Conservation (phyloP, 2,888 invertebrate genomes). For the Eristalis intricaria region DNA sequence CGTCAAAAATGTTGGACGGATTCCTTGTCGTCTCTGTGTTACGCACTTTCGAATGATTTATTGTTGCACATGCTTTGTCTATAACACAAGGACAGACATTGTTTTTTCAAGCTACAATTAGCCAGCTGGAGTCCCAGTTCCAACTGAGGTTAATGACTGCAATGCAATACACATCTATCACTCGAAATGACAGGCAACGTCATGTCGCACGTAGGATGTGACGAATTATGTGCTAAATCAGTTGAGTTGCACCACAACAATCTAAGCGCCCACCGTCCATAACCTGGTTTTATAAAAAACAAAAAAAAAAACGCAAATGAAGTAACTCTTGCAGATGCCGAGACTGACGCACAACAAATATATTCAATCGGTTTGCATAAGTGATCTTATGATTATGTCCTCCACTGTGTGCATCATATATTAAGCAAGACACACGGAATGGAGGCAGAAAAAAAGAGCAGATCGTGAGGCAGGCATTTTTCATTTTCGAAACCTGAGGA, state of each 20-base stretch:
- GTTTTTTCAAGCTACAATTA: no score
- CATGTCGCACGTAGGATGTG: neutral
- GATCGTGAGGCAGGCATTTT: constrained; percentile 60
- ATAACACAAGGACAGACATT: neutral
- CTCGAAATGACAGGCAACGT: neutral
- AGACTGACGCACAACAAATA: neutral
- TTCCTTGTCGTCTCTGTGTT: neutral
- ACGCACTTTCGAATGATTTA: neutral
- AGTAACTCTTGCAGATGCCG: neutral
- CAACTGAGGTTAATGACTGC: neutral
- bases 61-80: neutral
- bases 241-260: neutral
- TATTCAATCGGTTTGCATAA: neutral
- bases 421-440: constrained; percentile 49
- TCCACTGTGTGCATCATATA: neutral
- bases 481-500: constrained; percentile 41
- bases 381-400: neutral
- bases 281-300: neutral
- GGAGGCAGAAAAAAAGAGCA: neutral
- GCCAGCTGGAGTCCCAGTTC: no score
- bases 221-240: neutral
- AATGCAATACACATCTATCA: neutral
- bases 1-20: neutral
- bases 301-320: neutral
- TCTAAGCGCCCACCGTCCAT: neutral